A percentile compares a stretch with the other conserved stretches of the same genome.
Evolutionary conservation across 2,113 vertebrate species (phyloP).

Genomic region (Mormyrus lacerda): DNA sequence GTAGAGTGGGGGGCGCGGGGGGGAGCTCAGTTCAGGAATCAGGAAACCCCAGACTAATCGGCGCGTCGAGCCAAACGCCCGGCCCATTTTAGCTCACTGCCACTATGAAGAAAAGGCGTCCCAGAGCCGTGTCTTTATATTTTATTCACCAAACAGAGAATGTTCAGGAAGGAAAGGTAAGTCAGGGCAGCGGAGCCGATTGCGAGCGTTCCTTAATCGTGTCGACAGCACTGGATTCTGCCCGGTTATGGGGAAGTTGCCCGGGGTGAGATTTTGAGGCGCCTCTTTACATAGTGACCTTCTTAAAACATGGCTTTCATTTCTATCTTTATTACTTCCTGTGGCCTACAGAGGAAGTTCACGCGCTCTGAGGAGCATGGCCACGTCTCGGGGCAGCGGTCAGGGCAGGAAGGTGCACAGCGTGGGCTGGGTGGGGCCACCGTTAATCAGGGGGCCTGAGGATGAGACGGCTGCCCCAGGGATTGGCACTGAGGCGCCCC

Average conservation of each 20-base stretch:
- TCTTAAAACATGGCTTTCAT: background rate
- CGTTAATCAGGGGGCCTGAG: constrained; percentile 60
- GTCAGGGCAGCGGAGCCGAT: constrained; percentile 45
- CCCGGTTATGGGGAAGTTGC: constrained; percentile 2
- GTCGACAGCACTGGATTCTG: constrained; percentile 46
- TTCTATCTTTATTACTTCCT: background rate
- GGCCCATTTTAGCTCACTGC: constrained; percentile 53
- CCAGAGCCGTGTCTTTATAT: constrained; percentile 29
- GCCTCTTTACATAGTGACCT: background rate
- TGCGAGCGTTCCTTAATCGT: constrained; percentile 42
- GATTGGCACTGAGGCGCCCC: constrained; percentile 43
- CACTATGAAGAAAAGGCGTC: constrained; percentile 50
- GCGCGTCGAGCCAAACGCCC: constrained; percentile 56
- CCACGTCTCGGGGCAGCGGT: background rate
- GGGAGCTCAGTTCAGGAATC: constrained; percentile 8
- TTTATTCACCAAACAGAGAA: constrained; percentile 31
- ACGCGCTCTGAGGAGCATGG: background rate
- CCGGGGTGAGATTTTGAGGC: background rate
- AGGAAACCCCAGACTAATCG: constrained; percentile 44
- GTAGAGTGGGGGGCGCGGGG: constrained; percentile 25
- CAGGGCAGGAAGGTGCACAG: constrained; percentile 16
- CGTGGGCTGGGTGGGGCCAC: constrained; percentile 49
- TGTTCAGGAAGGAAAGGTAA: constrained; percentile 54
- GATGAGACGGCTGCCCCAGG: constrained; percentile 51
- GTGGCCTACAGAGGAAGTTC: background rate